phyloP scores from a whole-genome alignment of 1,140 invertebrate species.

The Drosophila rufa region DNA sequence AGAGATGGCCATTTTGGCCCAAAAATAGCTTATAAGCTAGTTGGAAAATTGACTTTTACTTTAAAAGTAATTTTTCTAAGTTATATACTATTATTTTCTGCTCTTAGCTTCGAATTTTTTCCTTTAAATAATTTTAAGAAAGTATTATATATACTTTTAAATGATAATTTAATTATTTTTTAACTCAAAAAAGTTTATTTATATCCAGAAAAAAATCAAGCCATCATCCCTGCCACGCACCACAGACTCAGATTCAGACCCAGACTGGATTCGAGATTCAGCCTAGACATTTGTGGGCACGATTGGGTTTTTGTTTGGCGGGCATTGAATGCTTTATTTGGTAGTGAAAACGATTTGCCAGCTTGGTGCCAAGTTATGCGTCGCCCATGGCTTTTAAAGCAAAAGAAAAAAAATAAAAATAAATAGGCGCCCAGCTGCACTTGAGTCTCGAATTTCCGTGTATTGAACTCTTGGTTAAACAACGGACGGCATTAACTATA shows the following conservation, averaged over 20 bases:
- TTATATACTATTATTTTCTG: too few relatives aligned
- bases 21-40: not conserved
- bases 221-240: slow-evolving; percentile 33
- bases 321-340: slow-evolving; percentile 71
- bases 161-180: too few relatives aligned
- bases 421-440: slow-evolving; percentile 36
- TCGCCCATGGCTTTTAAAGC: slow-evolving; percentile 52
- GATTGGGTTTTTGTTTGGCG: slow-evolving; percentile 56
- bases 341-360: slow-evolving; percentile 82
- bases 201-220: not conserved
- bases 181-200: not conserved
- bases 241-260: slow-evolving; percentile 25
- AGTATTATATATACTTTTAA: too few relatives aligned
- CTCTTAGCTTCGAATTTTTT: too few relatives aligned
- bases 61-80: too few relatives aligned
- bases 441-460: slow-evolving; percentile 34
- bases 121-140: too few relatives aligned
- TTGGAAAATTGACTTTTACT: not conserved
- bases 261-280: slow-evolving; percentile 23
- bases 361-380: slow-evolving; percentile 81
- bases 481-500: slow-evolving; percentile 38
- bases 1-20: not conserved
- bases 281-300: slow-evolving; percentile 53
- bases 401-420: slow-evolving; percentile 15
- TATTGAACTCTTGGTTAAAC: slow-evolving; percentile 37